Evolutionary conservation across 2,797 vertebrate genomes (phyloP), one percentile per base, ranked within the genome.

Genomic region (Eutrigla gurnardus): DNA sequence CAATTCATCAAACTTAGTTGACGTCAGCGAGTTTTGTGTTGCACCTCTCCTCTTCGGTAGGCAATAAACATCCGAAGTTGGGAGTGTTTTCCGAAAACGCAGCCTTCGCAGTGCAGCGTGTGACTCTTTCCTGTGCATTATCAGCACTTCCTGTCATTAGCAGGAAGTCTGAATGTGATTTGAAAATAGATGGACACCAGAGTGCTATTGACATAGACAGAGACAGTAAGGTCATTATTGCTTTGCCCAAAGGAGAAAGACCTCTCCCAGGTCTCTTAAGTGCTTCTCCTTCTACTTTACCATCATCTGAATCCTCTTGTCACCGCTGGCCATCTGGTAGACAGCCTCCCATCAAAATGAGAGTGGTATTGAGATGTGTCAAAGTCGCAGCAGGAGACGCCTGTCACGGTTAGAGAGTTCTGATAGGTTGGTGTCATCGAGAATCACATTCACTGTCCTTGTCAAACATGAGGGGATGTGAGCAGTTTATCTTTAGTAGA

Each of bases 221-320:
- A 90, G 83, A 90, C 89, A 86, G 86, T 85, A 82, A 85, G 89
- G 83, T 89, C 83, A 80, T 93, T 88, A 88, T 65, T 84, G 70
- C 79, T 87, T 79, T 70, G 80, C 80, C 87, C 82, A 81, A 78
- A 83, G 80, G 88, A 84, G 82, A 81, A 58, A 78, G 74, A 73
- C 80, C 80, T 87, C 87, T 90, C 83, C 70, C 42, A 64, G 78
- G 84, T 89, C 86, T 91, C 85, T 67, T 86, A 88, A 92, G 90
- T 84, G 88, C 76, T 80, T 77, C 78, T 78, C 58, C 70, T 40
- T 74, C 75, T 79, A 63, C 77, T 86, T 83, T 40, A 60, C 77
- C 73, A 70, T 84, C 77, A 69, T 77, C 80, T 72, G 74, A 82
- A 68, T 66, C 52, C 25, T 74, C 70, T 47, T 89, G 89, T 91